Conservation (phyloP, 2,113 vertebrate species). For the Edolisoma coerulescens region DNA sequence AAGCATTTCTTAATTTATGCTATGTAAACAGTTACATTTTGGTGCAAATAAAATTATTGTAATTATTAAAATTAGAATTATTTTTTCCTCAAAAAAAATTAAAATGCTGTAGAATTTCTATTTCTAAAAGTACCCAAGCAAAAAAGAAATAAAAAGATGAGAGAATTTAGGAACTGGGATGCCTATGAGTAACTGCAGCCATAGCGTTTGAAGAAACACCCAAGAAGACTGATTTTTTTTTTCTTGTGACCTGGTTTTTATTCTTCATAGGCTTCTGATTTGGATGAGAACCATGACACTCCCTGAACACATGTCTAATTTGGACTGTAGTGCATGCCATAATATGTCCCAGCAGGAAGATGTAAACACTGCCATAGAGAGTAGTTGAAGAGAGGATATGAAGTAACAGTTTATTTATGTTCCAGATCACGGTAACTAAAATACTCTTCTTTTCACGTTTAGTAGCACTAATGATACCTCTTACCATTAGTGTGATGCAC, state of each 20-base stretch:
- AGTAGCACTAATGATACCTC: not conserved
- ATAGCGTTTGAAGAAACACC: not conserved
- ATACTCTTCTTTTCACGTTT: not conserved
- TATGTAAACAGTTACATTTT: not conserved
- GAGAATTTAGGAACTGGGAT: not conserved
- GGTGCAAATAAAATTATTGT: not conserved
- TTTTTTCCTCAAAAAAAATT: not conserved
- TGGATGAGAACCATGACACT: not conserved
- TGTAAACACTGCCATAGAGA: not conserved
- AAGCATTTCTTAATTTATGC: not conserved
- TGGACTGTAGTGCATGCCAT: not conserved
- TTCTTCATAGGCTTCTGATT: not conserved
- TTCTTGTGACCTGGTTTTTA: not conserved
- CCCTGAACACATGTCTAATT: not conserved
- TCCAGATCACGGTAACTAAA: not conserved
- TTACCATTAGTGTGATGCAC: not conserved
- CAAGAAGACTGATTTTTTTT: not conserved
- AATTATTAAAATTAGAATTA: not conserved
- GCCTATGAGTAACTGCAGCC: not conserved
- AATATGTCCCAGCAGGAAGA: not conserved
- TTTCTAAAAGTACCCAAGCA: not conserved
- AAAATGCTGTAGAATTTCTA: not conserved
- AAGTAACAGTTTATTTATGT: not conserved
- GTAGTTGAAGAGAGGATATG: not conserved
- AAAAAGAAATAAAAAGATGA: not conserved